Evolutionary conservation across 2,797 vertebrate species (phyloP).

Genomic region (Echiichthys vipera): DNA sequence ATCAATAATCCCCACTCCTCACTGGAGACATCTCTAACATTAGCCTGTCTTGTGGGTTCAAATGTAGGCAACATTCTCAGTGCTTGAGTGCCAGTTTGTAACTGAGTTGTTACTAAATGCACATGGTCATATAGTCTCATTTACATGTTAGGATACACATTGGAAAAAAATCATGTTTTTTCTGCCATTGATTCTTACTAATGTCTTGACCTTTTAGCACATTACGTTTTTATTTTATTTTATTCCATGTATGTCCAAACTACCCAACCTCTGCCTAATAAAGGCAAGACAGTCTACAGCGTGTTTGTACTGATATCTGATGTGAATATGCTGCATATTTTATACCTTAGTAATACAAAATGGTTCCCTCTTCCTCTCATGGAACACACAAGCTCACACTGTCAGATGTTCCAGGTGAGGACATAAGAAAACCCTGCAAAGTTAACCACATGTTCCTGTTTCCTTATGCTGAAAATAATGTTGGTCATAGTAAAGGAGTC

Average conservation of each 20-base stretch:
- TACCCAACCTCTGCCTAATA: neutral
- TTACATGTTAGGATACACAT: neutral
- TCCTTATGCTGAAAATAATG: neutral
- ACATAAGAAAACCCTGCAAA: neutral
- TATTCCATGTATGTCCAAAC: neutral
- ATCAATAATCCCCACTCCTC: slow-evolving; percentile 16
- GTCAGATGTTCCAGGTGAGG: neutral
- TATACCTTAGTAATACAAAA: neutral
- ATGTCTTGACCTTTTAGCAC: neutral
- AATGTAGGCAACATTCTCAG: neutral
- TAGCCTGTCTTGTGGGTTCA: neutral
- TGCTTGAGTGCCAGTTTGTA: neutral
- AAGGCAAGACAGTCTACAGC: neutral
- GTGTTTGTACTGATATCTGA: neutral
- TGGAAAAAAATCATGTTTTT: neutral
- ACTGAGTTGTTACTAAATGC: neutral
- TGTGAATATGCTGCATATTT: neutral
- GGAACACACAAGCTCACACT: neutral
- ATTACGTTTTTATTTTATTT: neutral
- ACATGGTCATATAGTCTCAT: neutral
- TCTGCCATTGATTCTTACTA: neutral
- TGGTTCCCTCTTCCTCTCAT: neutral
- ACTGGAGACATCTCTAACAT: neutral
- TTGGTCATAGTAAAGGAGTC: neutral
- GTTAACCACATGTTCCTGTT: neutral